phyloP scores from a whole-genome alignment of 2,888 invertebrate species.

The Caenorhabditis becei region DNA sequence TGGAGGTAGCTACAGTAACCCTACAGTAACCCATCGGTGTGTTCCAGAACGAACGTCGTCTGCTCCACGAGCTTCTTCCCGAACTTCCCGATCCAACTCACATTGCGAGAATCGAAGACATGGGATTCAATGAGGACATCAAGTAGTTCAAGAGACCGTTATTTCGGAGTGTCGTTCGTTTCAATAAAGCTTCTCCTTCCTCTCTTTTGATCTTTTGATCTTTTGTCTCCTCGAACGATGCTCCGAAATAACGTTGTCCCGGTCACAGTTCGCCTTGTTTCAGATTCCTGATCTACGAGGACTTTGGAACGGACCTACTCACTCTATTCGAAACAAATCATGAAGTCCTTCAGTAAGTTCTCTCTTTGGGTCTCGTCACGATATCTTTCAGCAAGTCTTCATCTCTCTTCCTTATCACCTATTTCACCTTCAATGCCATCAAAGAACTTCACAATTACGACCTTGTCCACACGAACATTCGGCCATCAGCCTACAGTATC shows the following conservation, averaged over 20 bases:
- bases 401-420: slow-evolving; percentile 18
- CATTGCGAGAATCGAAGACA: slow-evolving; percentile 26
- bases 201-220: no score
- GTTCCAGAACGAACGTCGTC: slow-evolving; percentile 29
- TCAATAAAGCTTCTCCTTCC: no score
- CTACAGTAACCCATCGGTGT: not conserved
- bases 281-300: slow-evolving; percentile 41
- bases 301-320: slow-evolving; percentile 32
- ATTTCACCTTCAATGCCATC: slow-evolving; percentile 39
- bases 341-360: not conserved
- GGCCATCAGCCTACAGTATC: slow-evolving; percentile 35
- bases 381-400: slow-evolving; percentile 18
- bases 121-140: slow-evolving; percentile 18
- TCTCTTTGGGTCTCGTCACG: not conserved
- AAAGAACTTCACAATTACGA: slow-evolving; percentile 37
- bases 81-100: slow-evolving; percentile 37
- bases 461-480: slow-evolving; percentile 28
- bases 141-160: slow-evolving; percentile 1
- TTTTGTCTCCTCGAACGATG: no score
- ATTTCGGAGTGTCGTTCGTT: not conserved
- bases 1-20: no score
- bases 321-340: slow-evolving; percentile 24
- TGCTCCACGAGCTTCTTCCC: slow-evolving; percentile 33
- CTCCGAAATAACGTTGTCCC: no score
- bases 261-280: not conserved